Evolutionary conservation across 2,113 vertebrate species (phyloP), one percentile per base, ranked within the genome.

Genomic region (Smithornis capensis): DNA sequence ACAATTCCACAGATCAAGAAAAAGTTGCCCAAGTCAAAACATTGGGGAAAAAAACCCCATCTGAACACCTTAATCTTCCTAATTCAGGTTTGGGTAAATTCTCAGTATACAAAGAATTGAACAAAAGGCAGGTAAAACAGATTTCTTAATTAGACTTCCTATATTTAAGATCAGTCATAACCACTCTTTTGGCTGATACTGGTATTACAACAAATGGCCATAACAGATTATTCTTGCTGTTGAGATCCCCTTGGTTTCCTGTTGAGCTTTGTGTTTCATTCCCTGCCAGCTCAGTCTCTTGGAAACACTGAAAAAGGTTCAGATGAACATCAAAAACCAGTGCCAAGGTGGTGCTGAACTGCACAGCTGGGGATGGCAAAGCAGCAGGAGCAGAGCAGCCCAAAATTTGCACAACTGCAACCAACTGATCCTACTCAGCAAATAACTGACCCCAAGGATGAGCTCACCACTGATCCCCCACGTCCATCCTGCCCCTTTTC

Each of bases 181-280:
- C 19, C 4, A 63, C 0, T 0, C 33, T 60, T 89, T 76, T 6
- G 5, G 28, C 53, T 84, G 57, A 37, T 78, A 60, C 0, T 38
- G 33, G 23, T 52, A n/a, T 37, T 67, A 67, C 27, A 83, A 33
- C 29, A 82, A 84, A 47, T 10, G 33, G 7, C 42, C 44, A 0
- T 2, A 70, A 14, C 21, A 38, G 47, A 19, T 83, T 57, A 59
- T 37, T 87, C 27, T 59, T 7, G 7, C 23, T 74, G 88, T 77
- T 81, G n/a, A 42, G 28, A 24, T 56, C 24, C 19, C 17, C 14
- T 49, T 83, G 38, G 45, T 35, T 37, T 56, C 44, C 38, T 76
- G 47, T 42, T 79, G 23, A 60, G 14, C 44, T 82, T 68, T 50
- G 79, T 75, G 29, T 27, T 71, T 60, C 0, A 0, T 29, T 59